Percentiles rank a stretch among this genome's conserved stretches.
Conservation (phyloP, 2,797 vertebrate genomes). For the Tympanoctomys barrerae region DNA sequence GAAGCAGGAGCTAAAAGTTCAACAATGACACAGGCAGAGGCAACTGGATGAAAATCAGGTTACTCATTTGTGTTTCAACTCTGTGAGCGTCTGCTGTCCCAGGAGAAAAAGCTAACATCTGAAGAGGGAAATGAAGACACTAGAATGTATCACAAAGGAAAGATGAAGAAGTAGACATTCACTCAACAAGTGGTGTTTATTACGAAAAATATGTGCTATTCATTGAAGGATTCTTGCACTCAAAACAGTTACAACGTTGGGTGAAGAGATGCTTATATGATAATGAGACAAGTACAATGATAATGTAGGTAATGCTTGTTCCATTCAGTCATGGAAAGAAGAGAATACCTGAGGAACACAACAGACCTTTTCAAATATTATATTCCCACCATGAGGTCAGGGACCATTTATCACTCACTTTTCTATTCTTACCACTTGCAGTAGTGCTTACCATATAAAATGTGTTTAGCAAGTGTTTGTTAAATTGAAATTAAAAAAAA, state of each 20-base stretch:
- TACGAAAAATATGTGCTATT: slow-evolving; percentile 53
- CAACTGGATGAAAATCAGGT: neutral
- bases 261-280: slow-evolving; percentile 18
- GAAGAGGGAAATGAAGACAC: neutral
- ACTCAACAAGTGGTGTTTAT: neutral
- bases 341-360: neutral
- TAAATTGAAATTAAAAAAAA: neutral
- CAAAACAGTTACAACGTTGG: slow-evolving; percentile 8
- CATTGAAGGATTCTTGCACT: neutral
- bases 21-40: neutral
- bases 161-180: neutral
- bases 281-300: slow-evolving; percentile 7
- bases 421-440: neutral
- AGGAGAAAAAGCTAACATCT: neutral
- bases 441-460: neutral
- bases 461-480: slow-evolving; percentile 33
- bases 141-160: neutral
- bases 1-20: neutral
- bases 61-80: neutral
- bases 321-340: neutral
- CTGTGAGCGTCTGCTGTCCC: neutral
- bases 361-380: neutral
- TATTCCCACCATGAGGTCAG: neutral
- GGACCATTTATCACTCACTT: slow-evolving; percentile 26
- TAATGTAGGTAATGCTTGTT: neutral